phyloP scores from a whole-genome alignment of 1,140 invertebrate genomes.

The Drosophila watanabei region DNA sequence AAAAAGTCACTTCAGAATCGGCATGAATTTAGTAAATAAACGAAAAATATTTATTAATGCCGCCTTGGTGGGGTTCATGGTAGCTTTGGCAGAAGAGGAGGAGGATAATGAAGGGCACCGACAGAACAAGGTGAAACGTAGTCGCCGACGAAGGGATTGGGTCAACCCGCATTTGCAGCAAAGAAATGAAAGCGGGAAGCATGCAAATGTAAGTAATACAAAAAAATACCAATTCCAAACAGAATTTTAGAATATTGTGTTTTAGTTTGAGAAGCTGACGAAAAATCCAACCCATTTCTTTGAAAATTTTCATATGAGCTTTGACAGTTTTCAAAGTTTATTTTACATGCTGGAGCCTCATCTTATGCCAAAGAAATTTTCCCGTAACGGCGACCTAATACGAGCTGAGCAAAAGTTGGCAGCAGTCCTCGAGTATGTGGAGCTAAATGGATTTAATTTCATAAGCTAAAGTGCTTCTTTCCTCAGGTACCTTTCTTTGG shows the following conservation, averaged over 20 bases:
- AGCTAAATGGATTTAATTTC: not conserved
- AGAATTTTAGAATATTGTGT: too few relatives aligned
- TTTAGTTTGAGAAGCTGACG: slow-evolving; percentile 9
- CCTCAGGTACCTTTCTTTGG: not conserved
- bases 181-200: slow-evolving; percentile 6
- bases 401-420: slow-evolving; percentile 2
- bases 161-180: slow-evolving; percentile 2
- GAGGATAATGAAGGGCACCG: not conserved
- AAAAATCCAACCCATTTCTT: slow-evolving; percentile 11
- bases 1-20: not conserved
- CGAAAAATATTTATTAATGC: not conserved
- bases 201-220: not conserved
- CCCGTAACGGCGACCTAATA: not conserved
- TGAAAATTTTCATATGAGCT: slow-evolving; percentile 12
- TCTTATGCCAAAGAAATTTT: not conserved
- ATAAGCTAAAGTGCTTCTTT: not conserved
- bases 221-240: not conserved
- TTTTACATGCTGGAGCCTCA: not conserved
- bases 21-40: slow-evolving; percentile 4
- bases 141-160: not conserved
- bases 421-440: slow-evolving; percentile 6
- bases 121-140: too few relatives aligned
- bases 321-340: slow-evolving; percentile 9
- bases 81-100: slow-evolving; percentile 4
- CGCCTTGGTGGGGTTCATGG: slow-evolving; percentile 10